Percentiles rank a stretch among this genome's conserved stretches.
These are phyloP conservation scores for Varecia variegata DNA, from an alignment of 2,797 vertebrate genomes.

Conservation along the genomic window DNA sequence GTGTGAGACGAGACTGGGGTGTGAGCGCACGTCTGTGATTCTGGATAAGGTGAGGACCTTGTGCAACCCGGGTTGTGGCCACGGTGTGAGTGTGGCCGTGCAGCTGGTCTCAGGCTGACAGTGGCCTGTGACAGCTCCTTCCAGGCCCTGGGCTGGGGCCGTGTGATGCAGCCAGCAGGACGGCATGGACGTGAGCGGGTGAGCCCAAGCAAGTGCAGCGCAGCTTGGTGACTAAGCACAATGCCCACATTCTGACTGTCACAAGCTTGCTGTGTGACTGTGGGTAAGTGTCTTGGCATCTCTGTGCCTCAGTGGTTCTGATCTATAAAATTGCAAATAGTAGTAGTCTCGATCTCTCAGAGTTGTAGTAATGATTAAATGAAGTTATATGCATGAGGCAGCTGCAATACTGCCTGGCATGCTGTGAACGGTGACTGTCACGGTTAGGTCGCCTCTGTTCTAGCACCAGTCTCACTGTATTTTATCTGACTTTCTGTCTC, in stretches of 20 bases:
- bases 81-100: rapidly evolving
- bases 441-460: background rate
- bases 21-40: background rate
- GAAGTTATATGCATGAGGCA: background rate
- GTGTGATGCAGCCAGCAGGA: background rate
- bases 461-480: background rate
- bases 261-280: background rate
- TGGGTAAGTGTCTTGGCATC: background rate
- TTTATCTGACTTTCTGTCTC: background rate
- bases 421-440: background rate
- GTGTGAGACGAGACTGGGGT: background rate
- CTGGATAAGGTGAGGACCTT: too few species aligned
- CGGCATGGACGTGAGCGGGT: too few species aligned
- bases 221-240: background rate
- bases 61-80: background rate
- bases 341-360: background rate
- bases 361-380: background rate
- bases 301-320: background rate
- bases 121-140: background rate
- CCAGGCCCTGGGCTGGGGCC: background rate
- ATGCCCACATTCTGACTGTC: background rate
- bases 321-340: background rate
- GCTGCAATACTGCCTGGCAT: rapidly evolving
- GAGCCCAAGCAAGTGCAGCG: background rate
- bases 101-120: background rate